Evolutionary conservation across 2,797 vertebrate genomes (phyloP).

Genomic region (Aeoliscus strigatus): DNA sequence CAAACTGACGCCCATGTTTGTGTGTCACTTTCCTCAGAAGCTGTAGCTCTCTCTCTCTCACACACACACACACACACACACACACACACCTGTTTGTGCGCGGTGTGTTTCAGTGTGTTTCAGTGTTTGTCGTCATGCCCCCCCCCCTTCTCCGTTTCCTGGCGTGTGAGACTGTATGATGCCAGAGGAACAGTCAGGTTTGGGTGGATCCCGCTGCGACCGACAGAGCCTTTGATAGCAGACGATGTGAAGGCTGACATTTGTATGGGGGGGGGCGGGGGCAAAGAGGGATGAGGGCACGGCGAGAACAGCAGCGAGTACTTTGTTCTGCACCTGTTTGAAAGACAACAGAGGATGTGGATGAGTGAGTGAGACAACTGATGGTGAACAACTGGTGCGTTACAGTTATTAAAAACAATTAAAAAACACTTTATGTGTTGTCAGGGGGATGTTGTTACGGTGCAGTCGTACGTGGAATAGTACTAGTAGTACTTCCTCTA

Average conservation of each 20-base stretch:
- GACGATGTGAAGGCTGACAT: conserved; percentile 60
- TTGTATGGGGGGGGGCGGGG: conserved; percentile 25
- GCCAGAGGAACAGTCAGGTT: conserved; percentile 44
- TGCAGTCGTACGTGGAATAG: no score
- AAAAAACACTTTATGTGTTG: no score
- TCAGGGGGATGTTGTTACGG: no score
- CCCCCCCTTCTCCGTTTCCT: conserved; percentile 1
- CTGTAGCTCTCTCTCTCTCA: no score
- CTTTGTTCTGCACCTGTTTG: conserved; percentile 49
- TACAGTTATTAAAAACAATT: no score
- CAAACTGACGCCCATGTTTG: no score
- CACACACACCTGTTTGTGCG: conserved; percentile 4
- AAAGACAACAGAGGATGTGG: conserved; percentile 8
- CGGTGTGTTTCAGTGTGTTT: neutral
- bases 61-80: no score
- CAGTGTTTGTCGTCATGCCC: neutral
- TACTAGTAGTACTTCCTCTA: no score
- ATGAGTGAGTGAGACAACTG: neutral
- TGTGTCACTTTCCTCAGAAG: no score
- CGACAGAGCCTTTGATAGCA: conserved; percentile 45
- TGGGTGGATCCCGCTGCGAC: conserved; percentile 40
- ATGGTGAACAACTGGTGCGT: no score
- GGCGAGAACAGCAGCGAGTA: conserved; percentile 22
- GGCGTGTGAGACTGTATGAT: conserved; percentile 22
- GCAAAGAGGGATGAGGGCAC: conserved; percentile 3